Evolutionary conservation across 2,113 vertebrate genomes (phyloP).

Genomic region (Aythya baeri): DNA sequence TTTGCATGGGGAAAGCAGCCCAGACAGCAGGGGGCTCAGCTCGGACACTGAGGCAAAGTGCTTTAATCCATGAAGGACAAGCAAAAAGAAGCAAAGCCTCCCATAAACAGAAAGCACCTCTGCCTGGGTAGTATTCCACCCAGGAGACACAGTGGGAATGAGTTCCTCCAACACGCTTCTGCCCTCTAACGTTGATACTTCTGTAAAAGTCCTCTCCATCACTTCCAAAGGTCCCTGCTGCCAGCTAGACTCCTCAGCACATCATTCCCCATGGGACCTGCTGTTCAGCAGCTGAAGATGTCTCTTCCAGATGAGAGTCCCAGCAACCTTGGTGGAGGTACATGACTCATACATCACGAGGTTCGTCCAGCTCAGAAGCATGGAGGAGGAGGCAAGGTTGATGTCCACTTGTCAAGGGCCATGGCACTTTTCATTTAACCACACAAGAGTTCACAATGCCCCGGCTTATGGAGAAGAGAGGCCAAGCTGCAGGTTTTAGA

Average conservation of each 20-base stretch:
- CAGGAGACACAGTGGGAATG: background rate
- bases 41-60: background rate
- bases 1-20: background rate
- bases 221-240: background rate
- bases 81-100: slow-evolving; percentile 9
- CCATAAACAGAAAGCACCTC: background rate
- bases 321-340: background rate
- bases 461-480: background rate
- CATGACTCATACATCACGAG: background rate
- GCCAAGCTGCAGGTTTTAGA: background rate
- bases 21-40: background rate
- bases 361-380: background rate
- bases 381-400: background rate
- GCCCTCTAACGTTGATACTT: background rate
- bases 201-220: background rate
- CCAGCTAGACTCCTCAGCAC: background rate
- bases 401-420: background rate
- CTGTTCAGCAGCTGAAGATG: background rate
- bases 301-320: background rate
- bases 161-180: background rate
- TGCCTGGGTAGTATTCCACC: background rate
- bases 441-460: background rate
- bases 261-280: background rate
- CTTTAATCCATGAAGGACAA: background rate
- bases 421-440: background rate